Base-by-base conservation (phyloP, 2,113 vertebrate genomes). In the Ranitomeya imitator region DNA sequence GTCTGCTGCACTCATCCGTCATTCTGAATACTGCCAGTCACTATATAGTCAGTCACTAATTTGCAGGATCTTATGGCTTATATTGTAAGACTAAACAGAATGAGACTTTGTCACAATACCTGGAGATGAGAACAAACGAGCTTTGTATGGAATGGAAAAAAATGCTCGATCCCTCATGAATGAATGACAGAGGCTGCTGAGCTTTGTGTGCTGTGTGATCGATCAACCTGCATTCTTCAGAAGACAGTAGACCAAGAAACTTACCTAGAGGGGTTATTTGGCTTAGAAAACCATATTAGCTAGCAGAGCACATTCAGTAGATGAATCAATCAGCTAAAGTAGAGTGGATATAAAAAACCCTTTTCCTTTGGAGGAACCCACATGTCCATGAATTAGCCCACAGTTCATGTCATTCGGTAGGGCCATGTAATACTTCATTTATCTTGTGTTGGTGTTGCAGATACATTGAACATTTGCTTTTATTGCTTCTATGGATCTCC, bases 81-180 rank as follows among this genome's bases (percentile, higher is more conserved):
- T 37, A 54, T 51, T 83, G 59, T 83, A 54, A 69, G 54, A 54
- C 23, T 83, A 83, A 83, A 69, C 19, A 83, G 81, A 83, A 65
- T 67, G 61, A 67, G 81, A 26, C 61, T 51, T 51, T 69, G 61
- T 83, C 81, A 83, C 37, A 54, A 67, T 83, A 83, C 37, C 37
- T 51, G 2, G 37, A 67, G 45, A 83, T 67, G 45, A 67, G 31
- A 67, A 67, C 37, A 83, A 69, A 37, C 37, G 67, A 15, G 61
- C 37, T 67, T 67, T 54, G 10, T 65, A 69, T 54, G 21, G 19
- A 7, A 52, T 18, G 6, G 6, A 18, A 83, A 81, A 76, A 83
- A 67, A 45, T 45, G 51, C 31, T 14, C 52, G 60, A 26, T 59
- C 6, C 3, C 26, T 81, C 31, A 67, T 67, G 23, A 21, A 54